phyloP scores from a whole-genome alignment of 2,797 vertebrate genomes.

The Fistularia tabacaria region DNA sequence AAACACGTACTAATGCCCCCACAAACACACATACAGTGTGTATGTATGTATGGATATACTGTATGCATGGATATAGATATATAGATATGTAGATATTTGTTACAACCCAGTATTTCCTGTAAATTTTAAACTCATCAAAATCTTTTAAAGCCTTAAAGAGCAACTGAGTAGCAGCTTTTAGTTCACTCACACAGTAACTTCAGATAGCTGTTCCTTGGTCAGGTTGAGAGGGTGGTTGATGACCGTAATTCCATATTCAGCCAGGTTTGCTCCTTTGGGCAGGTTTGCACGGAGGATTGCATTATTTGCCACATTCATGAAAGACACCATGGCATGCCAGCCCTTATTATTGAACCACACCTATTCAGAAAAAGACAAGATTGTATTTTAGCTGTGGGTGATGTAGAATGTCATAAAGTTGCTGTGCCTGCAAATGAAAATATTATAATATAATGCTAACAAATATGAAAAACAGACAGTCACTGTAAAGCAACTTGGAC shows the following conservation, averaged over 20 bases:
- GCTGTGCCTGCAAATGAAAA: too few relatives aligned
- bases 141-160: neutral
- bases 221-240: conserved; percentile 93
- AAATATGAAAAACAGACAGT: too few relatives aligned
- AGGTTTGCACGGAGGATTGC: conserved; percentile 86
- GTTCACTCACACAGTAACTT: conserved; percentile 87
- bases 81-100: too few relatives aligned
- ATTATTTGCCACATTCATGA: conserved; percentile 91
- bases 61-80: too few relatives aligned
- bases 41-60: too few relatives aligned
- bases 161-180: neutral
- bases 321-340: conserved; percentile 91
- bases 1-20: too few relatives aligned
- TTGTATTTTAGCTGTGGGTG: neutral
- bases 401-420: neutral
- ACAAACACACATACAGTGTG: too few relatives aligned
- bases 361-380: conserved; percentile 54
- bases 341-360: conserved; percentile 99
- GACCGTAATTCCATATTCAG: conserved; percentile 84
- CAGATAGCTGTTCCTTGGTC: conserved; percentile 92
- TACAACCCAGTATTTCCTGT: neutral
- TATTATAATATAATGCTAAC: too few relatives aligned
- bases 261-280: conserved; percentile 69
- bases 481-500: too few relatives aligned
- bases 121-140: neutral